A percentile compares a stretch with the other conserved stretches of the same genome.
phyloP scores from a whole-genome alignment of 2,797 vertebrate species.

The Microhierax caerulescens region DNA sequence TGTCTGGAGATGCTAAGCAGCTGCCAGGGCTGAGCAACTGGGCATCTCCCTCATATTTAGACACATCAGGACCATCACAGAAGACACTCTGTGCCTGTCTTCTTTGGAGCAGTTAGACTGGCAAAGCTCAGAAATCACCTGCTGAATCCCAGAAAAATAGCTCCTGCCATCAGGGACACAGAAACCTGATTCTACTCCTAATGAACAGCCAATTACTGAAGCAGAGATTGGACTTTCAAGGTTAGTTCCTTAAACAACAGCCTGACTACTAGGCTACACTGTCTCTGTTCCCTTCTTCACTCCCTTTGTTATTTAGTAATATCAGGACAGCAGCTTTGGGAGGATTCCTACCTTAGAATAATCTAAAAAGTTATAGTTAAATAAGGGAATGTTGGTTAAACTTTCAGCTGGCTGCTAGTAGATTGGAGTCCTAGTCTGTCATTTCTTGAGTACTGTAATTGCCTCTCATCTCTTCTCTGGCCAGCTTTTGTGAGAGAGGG shows the following conservation, averaged over 20 bases:
- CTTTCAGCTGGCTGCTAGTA: not conserved
- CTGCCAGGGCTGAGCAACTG: not conserved
- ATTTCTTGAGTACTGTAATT: not conserved
- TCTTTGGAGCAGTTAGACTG: not conserved
- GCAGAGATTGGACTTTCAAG: not conserved
- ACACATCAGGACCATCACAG: not conserved
- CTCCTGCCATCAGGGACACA: not conserved
- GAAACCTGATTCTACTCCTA: not conserved
- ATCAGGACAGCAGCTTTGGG: not conserved
- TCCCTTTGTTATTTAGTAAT: not conserved
- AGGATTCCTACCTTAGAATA: not conserved
- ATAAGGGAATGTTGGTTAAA: not conserved
- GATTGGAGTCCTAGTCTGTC: not conserved
- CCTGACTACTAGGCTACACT: not conserved
- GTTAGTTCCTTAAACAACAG: not conserved
- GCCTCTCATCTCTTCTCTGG: not conserved
- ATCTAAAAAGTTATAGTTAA: not conserved
- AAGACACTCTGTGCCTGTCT: not conserved
- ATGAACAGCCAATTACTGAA: not conserved
- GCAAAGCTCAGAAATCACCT: not conserved
- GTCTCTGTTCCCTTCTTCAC: not conserved
- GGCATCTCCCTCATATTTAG: not conserved
- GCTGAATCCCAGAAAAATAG: not conserved
- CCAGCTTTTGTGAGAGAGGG: not conserved
- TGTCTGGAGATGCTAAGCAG: not conserved